Evolutionary conservation across 1,140 invertebrate genomes (phyloP), one percentile per base, ranked within the genome.

Genomic region (Anadara kagoshimensis): DNA sequence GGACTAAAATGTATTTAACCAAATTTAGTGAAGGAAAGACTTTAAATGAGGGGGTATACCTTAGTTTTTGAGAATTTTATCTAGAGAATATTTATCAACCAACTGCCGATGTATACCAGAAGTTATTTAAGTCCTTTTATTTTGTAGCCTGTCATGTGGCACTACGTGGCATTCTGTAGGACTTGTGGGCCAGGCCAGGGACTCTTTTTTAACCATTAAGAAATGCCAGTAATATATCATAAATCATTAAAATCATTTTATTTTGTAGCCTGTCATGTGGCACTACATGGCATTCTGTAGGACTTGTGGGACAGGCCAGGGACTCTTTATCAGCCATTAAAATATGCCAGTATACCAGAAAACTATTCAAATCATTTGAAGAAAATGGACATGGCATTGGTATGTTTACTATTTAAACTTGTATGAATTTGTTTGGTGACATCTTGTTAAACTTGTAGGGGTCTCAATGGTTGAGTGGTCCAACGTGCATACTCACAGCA

Each of bases 81-180:
- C n/a, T n/a, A n/a, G n/a, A n/a, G n/a, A n/a, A n/a, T n/a, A n/a
- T n/a, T n/a, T n/a, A n/a, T n/a, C n/a, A n/a, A n/a, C n/a, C n/a
- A n/a, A n/a, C n/a, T n/a, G n/a, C n/a, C n/a, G n/a, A n/a, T n/a
- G n/a, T n/a, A n/a, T n/a, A n/a, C 22, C 18, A 51, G 22, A 51
- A n/a, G 1, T 51, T 18, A 51, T 51, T 2, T 3, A 36, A 36
- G 7, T 36, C 7, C 7, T 36, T n/a, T 51, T 51, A 16, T 51
- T 51, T 66, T 61, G 1, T 58, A 97, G 95, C 86, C 86, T 97
- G 65, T 95, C 95, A 22, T 93, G 93, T 63, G 95, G 94, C 68
- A 93, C 94, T 70, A 94, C 94, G 5, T 96, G 95, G 94, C 93
- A 95, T 86, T 92, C 95, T 10, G 94, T 95, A 69, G 95, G 96